Percentiles rank a stretch among this genome's conserved stretches.
phyloP scores from a whole-genome alignment of 2,113 vertebrate species.

The Crotalus helleri region DNA sequence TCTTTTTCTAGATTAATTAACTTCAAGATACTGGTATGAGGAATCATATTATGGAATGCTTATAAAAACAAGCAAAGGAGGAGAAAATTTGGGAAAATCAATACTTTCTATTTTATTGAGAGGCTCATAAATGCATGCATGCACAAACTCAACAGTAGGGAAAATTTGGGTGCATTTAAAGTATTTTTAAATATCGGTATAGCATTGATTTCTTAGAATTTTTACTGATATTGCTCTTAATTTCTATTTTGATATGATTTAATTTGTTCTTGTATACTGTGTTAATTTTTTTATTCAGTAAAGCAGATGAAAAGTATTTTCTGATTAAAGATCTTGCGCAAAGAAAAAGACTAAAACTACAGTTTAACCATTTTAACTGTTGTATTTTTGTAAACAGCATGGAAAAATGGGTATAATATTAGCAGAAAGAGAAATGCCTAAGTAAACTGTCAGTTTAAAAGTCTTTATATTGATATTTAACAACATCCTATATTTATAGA shows the following conservation, averaged over 20 bases:
- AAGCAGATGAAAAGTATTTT: conserved; percentile 31
- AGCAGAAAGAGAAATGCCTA: conserved; percentile 39
- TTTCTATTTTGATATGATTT: background rate
- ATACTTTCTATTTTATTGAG: background rate
- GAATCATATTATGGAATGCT: background rate
- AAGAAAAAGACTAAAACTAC: conserved; percentile 32
- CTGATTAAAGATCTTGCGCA: conserved; percentile 34
- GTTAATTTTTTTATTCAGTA: background rate
- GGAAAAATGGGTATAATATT: background rate
- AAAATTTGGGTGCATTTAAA: background rate
- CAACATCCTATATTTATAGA: background rate
- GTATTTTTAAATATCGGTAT: background rate
- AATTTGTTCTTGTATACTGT: background rate
- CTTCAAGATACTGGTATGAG: background rate
- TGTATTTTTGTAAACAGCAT: conserved; percentile 44
- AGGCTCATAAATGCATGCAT: background rate
- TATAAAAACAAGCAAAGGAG: background rate
- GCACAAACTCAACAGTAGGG: background rate
- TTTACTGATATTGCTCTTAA: background rate
- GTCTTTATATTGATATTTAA: background rate
- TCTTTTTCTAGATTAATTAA: background rate
- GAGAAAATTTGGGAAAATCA: background rate
- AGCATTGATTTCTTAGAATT: background rate
- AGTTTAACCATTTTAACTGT: conserved; percentile 20
- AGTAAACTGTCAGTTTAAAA: background rate